Evolutionary conservation across 2,888 invertebrate species (phyloP), one percentile per base, ranked within the genome.

Genomic region (Furcula furcula): DNA sequence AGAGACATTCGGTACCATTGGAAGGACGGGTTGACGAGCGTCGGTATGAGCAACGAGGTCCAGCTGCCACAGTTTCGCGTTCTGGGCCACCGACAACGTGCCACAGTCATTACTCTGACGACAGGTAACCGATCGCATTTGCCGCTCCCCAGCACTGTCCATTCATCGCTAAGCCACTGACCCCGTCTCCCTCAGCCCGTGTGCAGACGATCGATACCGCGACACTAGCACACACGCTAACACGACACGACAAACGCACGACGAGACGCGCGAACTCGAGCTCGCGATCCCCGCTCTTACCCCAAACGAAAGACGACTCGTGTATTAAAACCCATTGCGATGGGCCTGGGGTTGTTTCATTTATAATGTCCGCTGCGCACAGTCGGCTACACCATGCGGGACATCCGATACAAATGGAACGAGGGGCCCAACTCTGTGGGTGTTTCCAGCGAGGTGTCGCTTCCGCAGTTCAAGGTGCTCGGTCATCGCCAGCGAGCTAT

Each of bases 321-420:
- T 76, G 77, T 78, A 71, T 61, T 67, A 89, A 89, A 87, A 88
- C 89, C 89, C 88, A 89, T 66, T 88, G 84, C 74, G 75, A 88
- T 86, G 89, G 89, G 89, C 83, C 85, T 79, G 82, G 89, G 89
- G 85, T 78, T 74, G 64, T 84, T 84, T 83, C 74, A 85, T 84
- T 68, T 76, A 80, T 78, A 83, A 79, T 85, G 73, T 86, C 82
- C 83, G 84, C 81, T 83, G 81, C 84, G 85, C 80, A 89, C 93
- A 97, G 97, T 97, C 94, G 97, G 97, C 92, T 97, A 97, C 94
- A 97, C 97, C 90, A 97, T 97, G 96, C 93, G 95, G 91, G 97
- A 97, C 93, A 97, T 97, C 92, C 94, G 96, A 82, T 97, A 97
- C 94, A 96, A 95, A 90, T 97, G 97, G 97, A 96, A 96, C 92